These are phyloP conservation scores for Daubentonia madagascariensis DNA, from an alignment of 2,113 vertebrate species.

Conservation along the genomic window DNA sequence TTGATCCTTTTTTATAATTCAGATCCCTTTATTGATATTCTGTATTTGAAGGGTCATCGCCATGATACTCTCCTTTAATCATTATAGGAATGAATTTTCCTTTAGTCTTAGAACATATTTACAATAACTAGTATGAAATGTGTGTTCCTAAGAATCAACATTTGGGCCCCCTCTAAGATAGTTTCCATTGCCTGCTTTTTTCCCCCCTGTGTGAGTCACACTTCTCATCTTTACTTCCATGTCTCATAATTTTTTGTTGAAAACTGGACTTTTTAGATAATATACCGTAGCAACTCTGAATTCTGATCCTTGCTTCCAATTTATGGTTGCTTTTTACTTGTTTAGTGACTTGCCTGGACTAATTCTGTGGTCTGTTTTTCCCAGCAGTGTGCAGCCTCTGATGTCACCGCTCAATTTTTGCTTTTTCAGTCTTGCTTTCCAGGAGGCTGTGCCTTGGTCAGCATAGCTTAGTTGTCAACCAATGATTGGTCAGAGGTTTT, in stretches of 20 bases:
- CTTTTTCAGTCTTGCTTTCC: conserved; percentile 1
- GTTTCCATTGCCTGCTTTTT: not conserved
- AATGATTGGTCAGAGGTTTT: not conserved
- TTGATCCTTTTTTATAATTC: not conserved
- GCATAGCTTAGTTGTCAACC: not conserved
- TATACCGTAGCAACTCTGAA: not conserved
- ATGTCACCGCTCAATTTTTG: not conserved
- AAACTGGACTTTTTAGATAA: not conserved
- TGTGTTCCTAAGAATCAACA: not conserved
- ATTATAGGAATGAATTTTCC: not conserved
- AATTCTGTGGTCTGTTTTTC: not conserved
- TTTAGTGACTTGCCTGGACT: not conserved
- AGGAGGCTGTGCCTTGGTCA: not conserved
- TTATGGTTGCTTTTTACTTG: not conserved
- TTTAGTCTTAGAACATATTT: not conserved
- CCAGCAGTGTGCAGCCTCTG: not conserved
- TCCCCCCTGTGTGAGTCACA: not conserved
- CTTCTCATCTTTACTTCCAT: not conserved
- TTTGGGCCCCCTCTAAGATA: not conserved
- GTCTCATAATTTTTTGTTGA: not conserved
- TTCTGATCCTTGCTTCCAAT: not conserved
- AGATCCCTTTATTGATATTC: not conserved
- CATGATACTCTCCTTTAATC: not conserved
- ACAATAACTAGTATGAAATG: not conserved
- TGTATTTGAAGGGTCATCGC: not conserved